These are phyloP conservation scores for Phalera bucephala DNA, from an alignment of 2,888 invertebrate genomes.

Conservation along the genomic window DNA sequence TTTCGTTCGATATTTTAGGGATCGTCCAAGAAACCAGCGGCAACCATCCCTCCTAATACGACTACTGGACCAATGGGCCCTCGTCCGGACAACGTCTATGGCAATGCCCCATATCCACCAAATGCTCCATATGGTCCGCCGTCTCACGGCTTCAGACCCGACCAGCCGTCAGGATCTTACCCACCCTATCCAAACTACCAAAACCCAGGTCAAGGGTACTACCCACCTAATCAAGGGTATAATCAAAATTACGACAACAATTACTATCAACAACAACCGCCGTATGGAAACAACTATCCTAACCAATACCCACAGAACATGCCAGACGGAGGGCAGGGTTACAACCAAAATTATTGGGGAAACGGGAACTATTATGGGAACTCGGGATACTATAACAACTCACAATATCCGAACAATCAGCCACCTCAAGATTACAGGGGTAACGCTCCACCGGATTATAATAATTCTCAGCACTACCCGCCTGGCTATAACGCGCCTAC, in stretches of 20 bases:
- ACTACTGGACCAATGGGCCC: constrained; percentile 44
- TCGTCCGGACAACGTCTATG: constrained; percentile 48
- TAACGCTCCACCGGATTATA: constrained; percentile 51
- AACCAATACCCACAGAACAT: constrained; percentile 68
- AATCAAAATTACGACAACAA: constrained; percentile 68
- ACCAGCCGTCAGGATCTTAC: constrained; percentile 61
- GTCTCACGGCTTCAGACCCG: constrained; percentile 51
- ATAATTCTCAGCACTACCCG: constrained; percentile 57
- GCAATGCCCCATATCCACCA: constrained; percentile 53
- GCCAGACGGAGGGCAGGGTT: constrained; percentile 52
- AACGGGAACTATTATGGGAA: constrained; percentile 69
- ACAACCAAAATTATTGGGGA: constrained; percentile 73
- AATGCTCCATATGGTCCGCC: constrained; percentile 62
- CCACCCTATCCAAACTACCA: constrained; percentile 70
- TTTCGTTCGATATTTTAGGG: constrained; percentile 43
- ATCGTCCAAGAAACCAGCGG: constrained; percentile 74
- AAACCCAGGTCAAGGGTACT: constrained; percentile 59
- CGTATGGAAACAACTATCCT: constrained; percentile 65
- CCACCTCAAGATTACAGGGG: constrained; percentile 54
- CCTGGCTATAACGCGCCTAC: constrained; percentile 56
- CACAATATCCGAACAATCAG: constrained; percentile 64
- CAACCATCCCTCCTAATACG: constrained; percentile 75
- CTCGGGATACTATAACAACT: constrained; percentile 67
- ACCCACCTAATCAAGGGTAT: constrained; percentile 77
- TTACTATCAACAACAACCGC: constrained; percentile 65